phyloP scores from a whole-genome alignment of 2,113 vertebrate species.

The Lepisosteus osseus region DNA sequence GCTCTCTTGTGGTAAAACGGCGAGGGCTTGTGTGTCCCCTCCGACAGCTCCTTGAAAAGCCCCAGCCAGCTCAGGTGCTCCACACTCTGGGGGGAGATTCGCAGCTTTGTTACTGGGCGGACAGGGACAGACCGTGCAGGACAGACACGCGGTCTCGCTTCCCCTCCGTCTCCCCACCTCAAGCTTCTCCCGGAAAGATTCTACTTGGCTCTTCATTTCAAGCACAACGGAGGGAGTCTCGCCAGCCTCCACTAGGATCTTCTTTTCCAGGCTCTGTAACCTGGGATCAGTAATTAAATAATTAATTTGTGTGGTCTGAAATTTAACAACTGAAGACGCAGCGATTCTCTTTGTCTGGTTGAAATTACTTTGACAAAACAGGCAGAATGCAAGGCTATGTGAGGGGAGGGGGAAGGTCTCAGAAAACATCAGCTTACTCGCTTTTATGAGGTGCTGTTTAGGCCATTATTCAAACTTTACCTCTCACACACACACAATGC shows the following conservation, averaged over 20 bases:
- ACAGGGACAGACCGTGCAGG: too few species aligned
- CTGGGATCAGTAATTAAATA: slow-evolving; percentile 30
- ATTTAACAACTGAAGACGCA: too few species aligned
- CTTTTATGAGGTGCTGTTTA: too few species aligned
- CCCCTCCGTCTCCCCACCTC: slow-evolving; percentile 46
- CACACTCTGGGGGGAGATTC: slow-evolving; percentile 52
- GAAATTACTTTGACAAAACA: too few species aligned
- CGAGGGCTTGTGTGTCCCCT: slow-evolving; percentile 61
- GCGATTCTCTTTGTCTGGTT: too few species aligned
- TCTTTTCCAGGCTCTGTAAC: slow-evolving; percentile 69
- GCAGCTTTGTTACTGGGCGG: background rate
- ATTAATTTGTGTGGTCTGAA: too few species aligned
- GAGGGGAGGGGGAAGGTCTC: too few species aligned
- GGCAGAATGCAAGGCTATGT: too few species aligned
- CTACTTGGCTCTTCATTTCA: slow-evolving; percentile 72
- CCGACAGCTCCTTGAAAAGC: slow-evolving; percentile 67
- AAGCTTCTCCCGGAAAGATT: slow-evolving; percentile 68
- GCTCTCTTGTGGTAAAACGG: slow-evolving; percentile 70
- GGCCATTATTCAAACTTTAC: too few species aligned
- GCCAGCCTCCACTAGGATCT: slow-evolving; percentile 50
- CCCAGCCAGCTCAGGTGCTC: slow-evolving; percentile 75
- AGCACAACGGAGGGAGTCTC: slow-evolving; percentile 62
- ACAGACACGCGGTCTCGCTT: too few species aligned
- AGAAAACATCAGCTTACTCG: too few species aligned
- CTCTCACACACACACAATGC: too few species aligned